phyloP scores from a whole-genome alignment of 2,888 invertebrate species.

The Papilio protenor region DNA sequence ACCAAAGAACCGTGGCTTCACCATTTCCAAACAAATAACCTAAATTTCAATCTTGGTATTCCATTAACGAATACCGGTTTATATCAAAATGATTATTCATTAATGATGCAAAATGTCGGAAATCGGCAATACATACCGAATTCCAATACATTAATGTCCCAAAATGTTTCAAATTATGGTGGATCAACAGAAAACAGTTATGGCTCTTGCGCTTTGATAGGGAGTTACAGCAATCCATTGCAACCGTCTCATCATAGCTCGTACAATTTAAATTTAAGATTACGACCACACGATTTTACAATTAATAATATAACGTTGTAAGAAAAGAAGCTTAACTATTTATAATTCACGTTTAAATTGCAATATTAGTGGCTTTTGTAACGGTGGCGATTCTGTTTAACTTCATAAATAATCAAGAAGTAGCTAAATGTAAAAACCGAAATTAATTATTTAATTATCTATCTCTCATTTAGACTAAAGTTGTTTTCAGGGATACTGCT shows the following conservation, averaged over 20 bases:
- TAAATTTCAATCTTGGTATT: conserved; percentile 76
- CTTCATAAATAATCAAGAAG: background rate
- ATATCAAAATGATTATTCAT: conserved; percentile 78
- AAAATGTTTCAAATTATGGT: conserved; percentile 68
- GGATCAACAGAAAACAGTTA: conserved; percentile 66
- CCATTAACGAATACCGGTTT: conserved; percentile 73
- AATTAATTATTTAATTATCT: no score
- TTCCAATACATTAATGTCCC: conserved; percentile 70
- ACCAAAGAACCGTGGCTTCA: conserved; percentile 78
- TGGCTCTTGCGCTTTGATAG: conserved; percentile 75
- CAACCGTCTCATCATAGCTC: conserved; percentile 75
- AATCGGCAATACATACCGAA: conserved; percentile 76
- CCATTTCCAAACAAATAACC: conserved; percentile 74
- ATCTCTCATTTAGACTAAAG: background rate
- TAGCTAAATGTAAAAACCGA: background rate
- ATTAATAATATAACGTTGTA: conserved; percentile 78
- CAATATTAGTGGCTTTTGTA: background rate
- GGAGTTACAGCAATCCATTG: conserved; percentile 71
- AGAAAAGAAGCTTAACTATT: conserved; percentile 42
- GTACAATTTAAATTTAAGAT: conserved; percentile 81
- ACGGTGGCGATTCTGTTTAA: background rate
- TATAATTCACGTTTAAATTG: background rate
- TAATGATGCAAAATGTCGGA: conserved; percentile 79
- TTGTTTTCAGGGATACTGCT: background rate
- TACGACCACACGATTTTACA: conserved; percentile 85